Conservation (phyloP, 2,113 vertebrate species). For the Jaculus jaculus region DNA sequence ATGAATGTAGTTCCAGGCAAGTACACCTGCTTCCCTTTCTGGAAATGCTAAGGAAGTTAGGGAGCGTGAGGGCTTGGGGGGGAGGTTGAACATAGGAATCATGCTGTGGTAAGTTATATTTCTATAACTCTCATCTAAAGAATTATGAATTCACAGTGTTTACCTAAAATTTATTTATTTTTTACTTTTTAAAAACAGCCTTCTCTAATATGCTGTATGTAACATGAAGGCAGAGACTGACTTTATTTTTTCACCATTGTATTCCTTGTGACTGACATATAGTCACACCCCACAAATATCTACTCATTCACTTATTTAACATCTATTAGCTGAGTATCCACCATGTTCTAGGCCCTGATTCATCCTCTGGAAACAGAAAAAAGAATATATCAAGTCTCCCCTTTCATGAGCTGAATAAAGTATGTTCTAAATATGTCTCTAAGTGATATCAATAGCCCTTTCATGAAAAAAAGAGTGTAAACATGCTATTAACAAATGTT, state of each 20-base stretch:
- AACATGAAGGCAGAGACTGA: neutral
- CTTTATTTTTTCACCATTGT: constrained; percentile 4
- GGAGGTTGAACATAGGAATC: too few species aligned
- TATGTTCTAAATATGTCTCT: neutral
- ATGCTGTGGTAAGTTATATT: too few species aligned
- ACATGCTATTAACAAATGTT: neutral
- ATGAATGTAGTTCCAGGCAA: too few species aligned
- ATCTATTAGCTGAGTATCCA: neutral
- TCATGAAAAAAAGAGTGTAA: neutral
- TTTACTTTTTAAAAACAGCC: neutral
- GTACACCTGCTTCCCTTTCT: too few species aligned
- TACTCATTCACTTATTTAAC: neutral
- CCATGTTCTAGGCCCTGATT: neutral
- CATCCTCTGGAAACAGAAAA: constrained; percentile 22
- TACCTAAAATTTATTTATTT: neutral
- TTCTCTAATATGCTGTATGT: neutral
- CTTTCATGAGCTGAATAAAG: constrained; percentile 26
- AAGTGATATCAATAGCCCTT: neutral
- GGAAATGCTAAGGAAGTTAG: too few species aligned
- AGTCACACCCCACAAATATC: neutral
- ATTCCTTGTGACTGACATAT: neutral
- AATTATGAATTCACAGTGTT: neutral
- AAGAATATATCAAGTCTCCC: neutral
- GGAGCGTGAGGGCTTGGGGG: too few species aligned
- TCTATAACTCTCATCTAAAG: neutral